phyloP scores from a whole-genome alignment of 92 coral and sea anemone species.

The Porites rus region DNA sequence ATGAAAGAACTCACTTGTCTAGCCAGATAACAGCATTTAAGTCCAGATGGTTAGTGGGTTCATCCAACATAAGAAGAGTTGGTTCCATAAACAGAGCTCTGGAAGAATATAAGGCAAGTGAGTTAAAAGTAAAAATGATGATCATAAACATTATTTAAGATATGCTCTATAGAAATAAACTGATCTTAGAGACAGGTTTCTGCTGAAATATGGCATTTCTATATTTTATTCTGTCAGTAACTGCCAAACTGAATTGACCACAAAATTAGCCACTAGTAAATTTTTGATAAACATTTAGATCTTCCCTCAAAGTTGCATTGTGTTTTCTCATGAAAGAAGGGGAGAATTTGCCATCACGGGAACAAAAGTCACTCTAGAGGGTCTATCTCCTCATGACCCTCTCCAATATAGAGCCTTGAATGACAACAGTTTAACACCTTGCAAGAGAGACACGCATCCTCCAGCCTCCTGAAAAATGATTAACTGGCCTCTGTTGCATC shows the following conservation, averaged over 20 bases:
- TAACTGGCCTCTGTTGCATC: slow-evolving; percentile 97
- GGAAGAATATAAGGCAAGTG: slow-evolving; percentile 7
- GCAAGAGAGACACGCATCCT: slow-evolving; percentile 98
- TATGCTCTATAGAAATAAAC: too few species aligned
- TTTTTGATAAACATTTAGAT: too few species aligned
- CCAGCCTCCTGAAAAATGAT: slow-evolving; percentile 99
- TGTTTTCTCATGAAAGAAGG: too few species aligned
- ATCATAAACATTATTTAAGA: not conserved
- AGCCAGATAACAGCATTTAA: slow-evolving; percentile 99
- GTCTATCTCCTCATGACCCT: too few species aligned
- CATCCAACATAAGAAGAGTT: slow-evolving; percentile 93
- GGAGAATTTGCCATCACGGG: too few species aligned
- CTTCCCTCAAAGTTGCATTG: too few species aligned
- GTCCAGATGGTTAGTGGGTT: slow-evolving; percentile 98
- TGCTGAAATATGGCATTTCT: too few species aligned
- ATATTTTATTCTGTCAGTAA: too few species aligned
- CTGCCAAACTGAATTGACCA: too few species aligned
- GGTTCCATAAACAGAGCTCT: slow-evolving; percentile 99
- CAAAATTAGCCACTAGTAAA: too few species aligned
- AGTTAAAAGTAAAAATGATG: not conserved
- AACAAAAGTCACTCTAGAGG: too few species aligned
- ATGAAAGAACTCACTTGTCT: slow-evolving; percentile 80
- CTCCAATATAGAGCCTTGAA: not conserved
- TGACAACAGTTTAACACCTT: slow-evolving; percentile 50
- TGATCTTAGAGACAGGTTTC: too few species aligned